These are phyloP conservation scores for Tenodera sinensis DNA, from an alignment of 2,888 invertebrate genomes.

Conservation along the genomic window DNA sequence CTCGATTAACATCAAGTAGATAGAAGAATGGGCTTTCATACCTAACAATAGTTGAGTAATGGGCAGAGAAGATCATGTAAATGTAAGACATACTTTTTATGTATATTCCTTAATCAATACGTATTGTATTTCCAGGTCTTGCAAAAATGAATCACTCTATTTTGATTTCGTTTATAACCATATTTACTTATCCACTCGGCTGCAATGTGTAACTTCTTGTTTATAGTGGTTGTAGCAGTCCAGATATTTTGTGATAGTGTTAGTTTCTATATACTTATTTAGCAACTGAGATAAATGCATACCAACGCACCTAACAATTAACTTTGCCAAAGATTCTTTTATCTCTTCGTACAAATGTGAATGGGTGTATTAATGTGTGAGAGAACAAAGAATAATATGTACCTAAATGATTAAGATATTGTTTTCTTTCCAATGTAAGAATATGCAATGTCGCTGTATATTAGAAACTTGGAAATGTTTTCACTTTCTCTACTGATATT, in stretches of 20 bases:
- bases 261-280: background rate
- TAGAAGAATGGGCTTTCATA: too few species aligned
- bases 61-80: too few species aligned
- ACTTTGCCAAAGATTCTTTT: background rate
- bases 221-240: background rate
- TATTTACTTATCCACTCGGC: background rate
- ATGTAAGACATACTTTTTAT: too few species aligned
- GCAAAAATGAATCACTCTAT: too few species aligned
- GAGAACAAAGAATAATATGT: background rate
- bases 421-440: background rate
- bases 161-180: too few species aligned
- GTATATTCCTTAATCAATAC: too few species aligned
- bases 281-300: background rate
- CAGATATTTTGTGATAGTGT: background rate
- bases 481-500: slow-evolving; percentile 19
- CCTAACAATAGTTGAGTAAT: too few species aligned
- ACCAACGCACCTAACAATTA: background rate
- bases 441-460: background rate
- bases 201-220: background rate
- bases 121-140: too few species aligned
- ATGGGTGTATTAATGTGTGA: background rate
- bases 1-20: too few species aligned
- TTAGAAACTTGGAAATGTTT: background rate
- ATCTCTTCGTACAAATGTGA: background rate
- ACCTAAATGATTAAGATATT: background rate